Conservation (phyloP, 2,113 vertebrate genomes). For the Urocynchramus pylzowi region DNA sequence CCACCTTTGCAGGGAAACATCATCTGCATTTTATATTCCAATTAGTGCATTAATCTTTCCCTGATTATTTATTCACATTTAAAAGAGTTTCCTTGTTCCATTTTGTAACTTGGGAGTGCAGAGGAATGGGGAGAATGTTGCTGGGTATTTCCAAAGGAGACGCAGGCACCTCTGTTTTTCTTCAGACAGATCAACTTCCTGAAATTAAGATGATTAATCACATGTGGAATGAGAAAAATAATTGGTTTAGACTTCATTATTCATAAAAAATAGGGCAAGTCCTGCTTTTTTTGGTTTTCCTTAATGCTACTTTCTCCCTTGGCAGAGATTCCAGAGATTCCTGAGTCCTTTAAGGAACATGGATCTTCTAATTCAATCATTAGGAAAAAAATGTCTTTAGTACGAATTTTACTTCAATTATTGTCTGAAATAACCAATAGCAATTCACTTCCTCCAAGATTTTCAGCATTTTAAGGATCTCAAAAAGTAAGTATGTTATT, state of each 20-base stretch:
- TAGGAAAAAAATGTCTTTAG: neutral
- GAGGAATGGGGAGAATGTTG: neutral
- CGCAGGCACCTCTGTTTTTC: neutral
- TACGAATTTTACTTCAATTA: neutral
- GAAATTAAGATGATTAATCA: neutral
- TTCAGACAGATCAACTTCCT: neutral
- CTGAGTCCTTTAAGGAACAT: neutral
- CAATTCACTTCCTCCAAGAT: neutral
- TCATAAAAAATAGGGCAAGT: neutral
- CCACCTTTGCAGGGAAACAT: neutral
- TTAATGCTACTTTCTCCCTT: neutral
- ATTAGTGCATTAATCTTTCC: neutral
- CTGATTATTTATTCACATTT: neutral
- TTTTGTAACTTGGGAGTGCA: neutral
- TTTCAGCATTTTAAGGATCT: neutral
- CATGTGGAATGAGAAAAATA: neutral
- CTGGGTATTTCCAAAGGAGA: neutral
- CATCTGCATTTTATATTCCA: neutral
- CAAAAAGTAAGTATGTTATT: neutral
- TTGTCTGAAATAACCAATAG: neutral
- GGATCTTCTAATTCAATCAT: neutral
- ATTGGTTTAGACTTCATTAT: neutral
- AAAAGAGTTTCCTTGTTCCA: neutral
- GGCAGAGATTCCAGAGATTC: neutral
- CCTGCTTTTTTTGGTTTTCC: neutral